Percentiles rank a stretch among this genome's conserved stretches.
These are phyloP conservation scores for Myrmecobius fasciatus DNA, from an alignment of 2,113 vertebrate species.

Conservation along the genomic window DNA sequence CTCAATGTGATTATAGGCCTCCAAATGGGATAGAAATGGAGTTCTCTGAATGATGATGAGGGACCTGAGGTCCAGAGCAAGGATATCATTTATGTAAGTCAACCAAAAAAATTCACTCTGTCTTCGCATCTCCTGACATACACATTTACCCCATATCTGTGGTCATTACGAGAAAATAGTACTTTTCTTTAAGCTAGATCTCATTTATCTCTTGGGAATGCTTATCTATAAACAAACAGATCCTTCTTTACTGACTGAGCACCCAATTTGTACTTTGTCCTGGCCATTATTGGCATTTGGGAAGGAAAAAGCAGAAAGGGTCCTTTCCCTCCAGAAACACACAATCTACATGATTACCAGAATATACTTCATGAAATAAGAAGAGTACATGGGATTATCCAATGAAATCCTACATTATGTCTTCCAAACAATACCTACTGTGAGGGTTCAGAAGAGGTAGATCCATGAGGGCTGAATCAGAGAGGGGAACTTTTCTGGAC, in stretches of 20 bases:
- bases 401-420: not conserved
- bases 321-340: not conserved
- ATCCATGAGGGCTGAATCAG: not conserved
- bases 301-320: not conserved
- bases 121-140: not conserved
- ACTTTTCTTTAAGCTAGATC: not conserved
- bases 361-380: not conserved
- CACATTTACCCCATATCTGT: not conserved
- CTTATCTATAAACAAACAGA: not conserved
- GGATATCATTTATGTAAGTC: not conserved
- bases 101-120: not conserved
- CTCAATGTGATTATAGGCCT: not conserved
- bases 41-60: not conserved
- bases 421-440: not conserved
- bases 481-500: not conserved
- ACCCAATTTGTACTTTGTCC: not conserved
- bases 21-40: not conserved
- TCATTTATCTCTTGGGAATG: not conserved
- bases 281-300: not conserved
- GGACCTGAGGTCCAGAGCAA: not conserved
- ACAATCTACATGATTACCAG: not conserved
- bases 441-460: not conserved
- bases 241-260: not conserved
- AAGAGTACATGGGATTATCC: not conserved
- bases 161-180: not conserved